Evolutionary conservation across 1,140 invertebrate genomes (phyloP).

Genomic region (Oedothorax gibbosus): DNA sequence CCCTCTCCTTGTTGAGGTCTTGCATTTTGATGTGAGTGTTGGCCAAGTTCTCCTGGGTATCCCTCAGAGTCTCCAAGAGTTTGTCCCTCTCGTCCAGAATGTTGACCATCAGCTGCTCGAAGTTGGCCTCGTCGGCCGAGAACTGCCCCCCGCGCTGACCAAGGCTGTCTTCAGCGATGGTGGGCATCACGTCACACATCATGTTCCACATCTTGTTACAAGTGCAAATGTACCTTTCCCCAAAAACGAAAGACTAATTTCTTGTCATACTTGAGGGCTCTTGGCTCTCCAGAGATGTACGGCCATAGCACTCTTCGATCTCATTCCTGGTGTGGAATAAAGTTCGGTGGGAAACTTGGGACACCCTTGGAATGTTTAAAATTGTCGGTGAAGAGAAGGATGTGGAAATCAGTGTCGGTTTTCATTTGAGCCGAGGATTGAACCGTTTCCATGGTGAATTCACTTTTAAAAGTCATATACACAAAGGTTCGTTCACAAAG

Average conservation of each 20-base stretch:
- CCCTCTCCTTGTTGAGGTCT: constrained; percentile 94
- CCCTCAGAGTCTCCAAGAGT: constrained; percentile 93
- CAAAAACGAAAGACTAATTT: not conserved
- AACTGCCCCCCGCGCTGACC: constrained; percentile 66
- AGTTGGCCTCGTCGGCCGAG: constrained; percentile 93
- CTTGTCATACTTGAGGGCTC: constrained; percentile 5
- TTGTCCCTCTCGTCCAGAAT: constrained; percentile 99
- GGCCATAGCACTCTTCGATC: not conserved
- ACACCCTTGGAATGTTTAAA: constrained; percentile 12
- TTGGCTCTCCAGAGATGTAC: not conserved
- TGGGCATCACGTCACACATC: constrained; percentile 99
- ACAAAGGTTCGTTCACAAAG: not conserved
- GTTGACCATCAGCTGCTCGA: constrained; percentile 99
- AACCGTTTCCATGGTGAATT: constrained; percentile 42
- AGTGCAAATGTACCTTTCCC: not conserved
- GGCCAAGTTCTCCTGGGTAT: constrained; percentile 90
- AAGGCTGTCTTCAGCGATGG: constrained; percentile 92
- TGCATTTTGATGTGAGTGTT: constrained; percentile 86
- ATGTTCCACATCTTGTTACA: constrained; percentile 89
- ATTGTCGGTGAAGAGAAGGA: not conserved
- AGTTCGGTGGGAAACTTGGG: not conserved
- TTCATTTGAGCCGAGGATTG: constrained; percentile 22
- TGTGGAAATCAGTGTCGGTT: not conserved
- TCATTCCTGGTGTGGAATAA: too few relatives aligned
- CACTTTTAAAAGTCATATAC: not conserved